Percentiles rank a stretch among this genome's conserved stretches.
Conservation (phyloP, 2,113 vertebrate genomes). For the Rhinopomastus cyanomelas region DNA sequence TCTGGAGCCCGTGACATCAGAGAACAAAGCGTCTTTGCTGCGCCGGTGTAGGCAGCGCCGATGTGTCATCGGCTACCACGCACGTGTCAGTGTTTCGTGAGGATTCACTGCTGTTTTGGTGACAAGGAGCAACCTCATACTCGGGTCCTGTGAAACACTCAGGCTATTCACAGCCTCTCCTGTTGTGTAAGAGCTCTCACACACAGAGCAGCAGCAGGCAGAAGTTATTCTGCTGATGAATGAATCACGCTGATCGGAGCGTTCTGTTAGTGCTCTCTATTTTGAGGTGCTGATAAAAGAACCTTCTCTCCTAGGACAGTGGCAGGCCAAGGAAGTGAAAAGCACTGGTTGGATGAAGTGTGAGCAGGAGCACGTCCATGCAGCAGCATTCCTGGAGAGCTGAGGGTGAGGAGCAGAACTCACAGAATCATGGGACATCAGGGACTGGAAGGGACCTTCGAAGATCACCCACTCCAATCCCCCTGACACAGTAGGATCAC, state of each 20-base stretch:
- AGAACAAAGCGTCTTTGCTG: slow-evolving; percentile 67
- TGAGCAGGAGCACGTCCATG: neutral
- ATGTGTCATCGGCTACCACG: slow-evolving; percentile 39
- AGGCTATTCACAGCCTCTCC: slow-evolving; percentile 66
- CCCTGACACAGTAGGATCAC: too few relatives aligned
- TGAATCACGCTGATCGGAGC: slow-evolving; percentile 49
- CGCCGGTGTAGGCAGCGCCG: slow-evolving; percentile 55
- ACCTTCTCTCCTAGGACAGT: neutral
- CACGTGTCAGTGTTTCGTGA: slow-evolving; percentile 40
- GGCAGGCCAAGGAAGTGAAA: neutral
- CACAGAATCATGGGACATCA: too few relatives aligned
- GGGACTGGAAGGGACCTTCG: too few relatives aligned
- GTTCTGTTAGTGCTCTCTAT: slow-evolving; percentile 49
- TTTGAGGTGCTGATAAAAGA: slow-evolving; percentile 22
- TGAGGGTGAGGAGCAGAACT: neutral
- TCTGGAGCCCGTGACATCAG: slow-evolving; percentile 66
- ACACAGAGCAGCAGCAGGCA: slow-evolving; percentile 66
- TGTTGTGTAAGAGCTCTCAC: slow-evolving; percentile 60
- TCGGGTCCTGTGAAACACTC: slow-evolving; percentile 74
- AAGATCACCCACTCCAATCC: too few relatives aligned
- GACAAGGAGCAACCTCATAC: slow-evolving; percentile 75
- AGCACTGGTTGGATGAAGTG: neutral
- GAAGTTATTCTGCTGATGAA: slow-evolving; percentile 54
- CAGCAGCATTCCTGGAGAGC: neutral
- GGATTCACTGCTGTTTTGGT: slow-evolving; percentile 63